These are phyloP conservation scores for Sebastiscus tertius DNA, from an alignment of 2,797 vertebrate genomes.

Conservation along the genomic window DNA sequence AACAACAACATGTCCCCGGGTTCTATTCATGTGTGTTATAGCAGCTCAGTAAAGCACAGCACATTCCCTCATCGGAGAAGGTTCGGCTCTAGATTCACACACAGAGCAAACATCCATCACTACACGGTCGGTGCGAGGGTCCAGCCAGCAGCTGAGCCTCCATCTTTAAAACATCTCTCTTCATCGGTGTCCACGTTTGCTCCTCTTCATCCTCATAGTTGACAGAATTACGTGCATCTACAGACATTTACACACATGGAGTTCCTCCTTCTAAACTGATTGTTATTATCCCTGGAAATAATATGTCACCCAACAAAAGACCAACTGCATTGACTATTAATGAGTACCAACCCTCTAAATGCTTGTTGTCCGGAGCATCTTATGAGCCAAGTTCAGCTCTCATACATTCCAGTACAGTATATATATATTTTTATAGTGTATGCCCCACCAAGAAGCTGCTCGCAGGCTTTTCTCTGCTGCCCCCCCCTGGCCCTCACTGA, in stretches of 20 bases:
- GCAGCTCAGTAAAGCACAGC: constrained; percentile 1
- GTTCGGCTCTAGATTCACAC: background rate
- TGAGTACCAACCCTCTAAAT: background rate
- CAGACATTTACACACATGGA: background rate
- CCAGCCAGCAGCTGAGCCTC: constrained; percentile 1
- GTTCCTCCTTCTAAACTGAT: background rate
- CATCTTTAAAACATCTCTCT: background rate
- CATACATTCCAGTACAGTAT: constrained; percentile 73
- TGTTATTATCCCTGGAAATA: background rate
- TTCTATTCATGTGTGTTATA: background rate
- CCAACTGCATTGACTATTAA: background rate
- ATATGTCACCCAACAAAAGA: background rate
- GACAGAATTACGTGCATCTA: background rate
- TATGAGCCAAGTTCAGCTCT: constrained; percentile 51
- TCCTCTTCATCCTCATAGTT: background rate
- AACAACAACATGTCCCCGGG: background rate
- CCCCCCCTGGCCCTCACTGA: constrained; percentile 5
- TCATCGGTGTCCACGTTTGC: background rate
- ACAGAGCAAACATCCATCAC: background rate
- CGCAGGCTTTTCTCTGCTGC: constrained; percentile 43
- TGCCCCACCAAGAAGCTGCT: constrained; percentile 59
- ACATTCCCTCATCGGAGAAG: background rate
- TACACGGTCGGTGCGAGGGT: background rate
- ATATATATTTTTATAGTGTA: constrained; percentile 71
- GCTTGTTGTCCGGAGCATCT: constrained; percentile 24